Evolutionary conservation across 2,888 invertebrate species (phyloP), one percentile per base, ranked within the genome.

Genomic region (Scaptomyza cyrtandrae): DNA sequence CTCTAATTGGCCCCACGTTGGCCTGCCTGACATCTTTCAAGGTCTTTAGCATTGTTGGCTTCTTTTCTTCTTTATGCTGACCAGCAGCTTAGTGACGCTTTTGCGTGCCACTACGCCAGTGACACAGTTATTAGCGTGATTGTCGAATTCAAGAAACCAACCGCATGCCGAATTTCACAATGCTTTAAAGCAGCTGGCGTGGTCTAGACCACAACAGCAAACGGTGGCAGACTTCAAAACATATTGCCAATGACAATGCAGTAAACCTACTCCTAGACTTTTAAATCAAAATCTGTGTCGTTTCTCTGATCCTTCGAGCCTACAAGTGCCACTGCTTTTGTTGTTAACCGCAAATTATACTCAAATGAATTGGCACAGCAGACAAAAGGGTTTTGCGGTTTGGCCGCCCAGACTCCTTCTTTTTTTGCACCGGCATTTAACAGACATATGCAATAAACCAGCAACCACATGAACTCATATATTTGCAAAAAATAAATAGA

Each of bases 71-170:
- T 69, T 63, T 57, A 39, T 39, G 14, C 9, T 14, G 54, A 54
- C 65, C 66, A 62, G 56, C 75, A 68, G 72, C 87, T 88, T 85
- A 88, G 76, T 74, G 54, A 82, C 74, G 85, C 85, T 72, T 58
- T 43, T 27, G 37, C 66, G 76, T 80, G 80, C 80, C 27, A 80
- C 68, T 82, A 80, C 73, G 62, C 84, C 68, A 88, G 84, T 85
- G 87, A 89, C 85, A 85, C 72, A 85, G 88, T 81, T 88, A 89
- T 89, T 88, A 79, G 59, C 80, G 65, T 85, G 84, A 88, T 88
- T 85, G 85, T 70, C 59, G 80, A 54, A 53, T 72, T 61, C 43
- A 52, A 71, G 56, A 70, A 80, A 78, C 85, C 81, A 80, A 80
- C 85, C 84, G 62, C 80, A 86, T 61, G 58, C 31, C 65, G 53